Evolutionary conservation across 2,113 vertebrate genomes (phyloP).

Genomic region (Ardeotis arabs): DNA sequence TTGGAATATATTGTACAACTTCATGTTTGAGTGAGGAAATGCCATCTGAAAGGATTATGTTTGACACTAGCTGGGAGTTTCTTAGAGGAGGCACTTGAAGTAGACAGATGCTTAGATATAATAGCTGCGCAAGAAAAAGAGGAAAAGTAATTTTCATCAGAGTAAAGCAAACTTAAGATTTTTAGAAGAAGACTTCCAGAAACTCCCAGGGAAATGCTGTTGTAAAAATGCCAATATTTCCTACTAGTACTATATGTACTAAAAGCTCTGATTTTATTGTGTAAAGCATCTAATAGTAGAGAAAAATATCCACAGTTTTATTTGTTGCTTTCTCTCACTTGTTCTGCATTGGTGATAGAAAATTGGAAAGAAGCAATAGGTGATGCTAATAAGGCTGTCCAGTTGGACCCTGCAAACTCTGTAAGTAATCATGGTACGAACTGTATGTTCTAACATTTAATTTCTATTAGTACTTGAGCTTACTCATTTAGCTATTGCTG

Average conservation of each 20-base stretch:
- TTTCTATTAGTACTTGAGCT: neutral
- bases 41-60: neutral
- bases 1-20: neutral
- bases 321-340: neutral
- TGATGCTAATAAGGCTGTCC: constrained; percentile 11
- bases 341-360: neutral
- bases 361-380: neutral
- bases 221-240: neutral
- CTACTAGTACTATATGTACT: neutral
- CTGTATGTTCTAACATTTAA: neutral
- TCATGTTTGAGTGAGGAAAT: neutral
- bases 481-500: neutral
- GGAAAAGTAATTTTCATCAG: neutral
- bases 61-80: neutral
- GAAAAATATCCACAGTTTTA: neutral
- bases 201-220: neutral
- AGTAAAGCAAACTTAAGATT: neutral
- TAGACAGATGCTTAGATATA: neutral
- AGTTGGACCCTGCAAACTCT: neutral
- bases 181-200: neutral
- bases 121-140: neutral
- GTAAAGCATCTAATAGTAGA: neutral
- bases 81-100: neutral
- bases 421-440: neutral
- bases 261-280: neutral